Percentiles rank a stretch among this genome's conserved stretches.
phyloP scores from a whole-genome alignment of 2,113 vertebrate genomes.

The Marmota flaviventris region DNA sequence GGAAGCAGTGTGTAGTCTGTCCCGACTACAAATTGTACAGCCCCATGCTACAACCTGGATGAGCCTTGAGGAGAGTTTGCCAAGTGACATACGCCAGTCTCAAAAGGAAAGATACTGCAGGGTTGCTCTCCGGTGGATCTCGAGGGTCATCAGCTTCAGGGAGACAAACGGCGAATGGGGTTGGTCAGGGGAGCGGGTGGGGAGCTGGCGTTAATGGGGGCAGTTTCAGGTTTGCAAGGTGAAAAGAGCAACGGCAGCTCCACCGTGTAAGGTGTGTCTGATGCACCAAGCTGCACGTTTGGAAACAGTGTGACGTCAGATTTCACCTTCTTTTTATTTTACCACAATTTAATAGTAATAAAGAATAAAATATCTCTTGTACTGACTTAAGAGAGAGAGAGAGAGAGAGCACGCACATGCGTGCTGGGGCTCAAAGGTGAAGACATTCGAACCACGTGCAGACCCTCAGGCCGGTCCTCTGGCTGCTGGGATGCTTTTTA shows the following conservation, averaged over 20 bases:
- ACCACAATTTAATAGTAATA: not conserved
- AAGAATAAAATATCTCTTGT: not conserved
- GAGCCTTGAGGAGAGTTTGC: rapidly evolving
- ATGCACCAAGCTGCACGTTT: rapidly evolving
- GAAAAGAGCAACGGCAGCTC: too few relatives aligned
- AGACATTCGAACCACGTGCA: rapidly evolving
- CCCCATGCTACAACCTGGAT: rapidly evolving
- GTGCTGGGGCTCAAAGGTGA: not conserved
- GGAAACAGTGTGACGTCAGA: rapidly evolving
- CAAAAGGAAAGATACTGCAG: rapidly evolving
- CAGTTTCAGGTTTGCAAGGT: not conserved
- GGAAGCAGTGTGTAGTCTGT: rapidly evolving
- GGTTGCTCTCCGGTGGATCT: rapidly evolving
- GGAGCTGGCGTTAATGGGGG: rapidly evolving
- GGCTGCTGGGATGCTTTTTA: rapidly evolving
- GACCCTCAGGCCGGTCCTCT: not conserved
- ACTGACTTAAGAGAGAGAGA: too few relatives aligned
- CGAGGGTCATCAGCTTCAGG: rapidly evolving
- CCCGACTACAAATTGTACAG: rapidly evolving
- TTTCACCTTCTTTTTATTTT: not conserved
- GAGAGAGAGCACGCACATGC: too few relatives aligned
- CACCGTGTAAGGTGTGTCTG: not conserved
- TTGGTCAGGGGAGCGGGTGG: rapidly evolving
- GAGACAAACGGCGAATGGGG: rapidly evolving
- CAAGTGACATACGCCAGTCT: not conserved